These are phyloP conservation scores for Diarsia brunnea DNA, from an alignment of 2,888 invertebrate genomes.

Conservation along the genomic window DNA sequence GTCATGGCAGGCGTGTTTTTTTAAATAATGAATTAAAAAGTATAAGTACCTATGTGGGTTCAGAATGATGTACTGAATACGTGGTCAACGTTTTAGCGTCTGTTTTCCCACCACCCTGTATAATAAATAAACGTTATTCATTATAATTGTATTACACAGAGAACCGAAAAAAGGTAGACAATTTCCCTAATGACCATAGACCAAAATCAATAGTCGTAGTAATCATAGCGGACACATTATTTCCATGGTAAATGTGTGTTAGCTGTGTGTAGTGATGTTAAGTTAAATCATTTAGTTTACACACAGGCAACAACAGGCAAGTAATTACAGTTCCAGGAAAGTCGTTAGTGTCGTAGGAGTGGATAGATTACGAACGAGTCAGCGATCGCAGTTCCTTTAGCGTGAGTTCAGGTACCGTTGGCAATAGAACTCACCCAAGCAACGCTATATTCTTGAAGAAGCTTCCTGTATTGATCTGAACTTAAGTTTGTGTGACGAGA, in stretches of 20 bases:
- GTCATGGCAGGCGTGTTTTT: too few relatives aligned
- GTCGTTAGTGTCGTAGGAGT: constrained; percentile 56
- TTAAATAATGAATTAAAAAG: too few relatives aligned
- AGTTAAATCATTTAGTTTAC: constrained; percentile 46
- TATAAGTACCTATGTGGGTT: too few relatives aligned
- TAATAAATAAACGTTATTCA: background rate
- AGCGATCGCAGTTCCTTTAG: constrained; percentile 51
- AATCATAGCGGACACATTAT: constrained; percentile 33
- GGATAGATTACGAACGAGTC: constrained; percentile 50
- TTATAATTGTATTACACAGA: constrained; percentile 16
- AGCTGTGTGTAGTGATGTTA: constrained; percentile 17
- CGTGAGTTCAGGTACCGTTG: constrained; percentile 12
- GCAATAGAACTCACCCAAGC: constrained; percentile 18
- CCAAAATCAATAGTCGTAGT: constrained; percentile 37
- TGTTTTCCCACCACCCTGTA: too few relatives aligned
- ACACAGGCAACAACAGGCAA: constrained; percentile 37
- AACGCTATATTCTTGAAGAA: background rate
- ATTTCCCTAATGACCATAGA: constrained; percentile 15
- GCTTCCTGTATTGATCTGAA: background rate
- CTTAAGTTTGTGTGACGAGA: background rate
- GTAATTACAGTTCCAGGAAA: constrained; percentile 62
- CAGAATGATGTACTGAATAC: too few relatives aligned
- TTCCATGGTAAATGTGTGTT: constrained; percentile 34
- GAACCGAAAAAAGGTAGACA: background rate
- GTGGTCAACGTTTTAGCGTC: too few relatives aligned